phyloP scores from a whole-genome alignment of 1,140 invertebrate species.

The Drosophila sp. region DNA sequence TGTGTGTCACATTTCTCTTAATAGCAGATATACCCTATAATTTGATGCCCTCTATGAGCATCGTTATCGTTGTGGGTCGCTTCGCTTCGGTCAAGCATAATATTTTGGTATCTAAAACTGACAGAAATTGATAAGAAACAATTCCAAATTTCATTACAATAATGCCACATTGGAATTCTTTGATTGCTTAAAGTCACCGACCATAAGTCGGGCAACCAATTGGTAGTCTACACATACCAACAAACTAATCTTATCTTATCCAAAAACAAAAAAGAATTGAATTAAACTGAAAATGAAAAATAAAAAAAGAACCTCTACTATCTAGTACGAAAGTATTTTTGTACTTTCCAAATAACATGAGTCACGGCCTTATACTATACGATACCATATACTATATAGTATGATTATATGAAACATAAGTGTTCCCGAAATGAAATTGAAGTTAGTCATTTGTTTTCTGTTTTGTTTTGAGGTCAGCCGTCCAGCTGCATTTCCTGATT shows the following conservation, averaged over 20 bases:
- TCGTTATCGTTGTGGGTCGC: not conserved
- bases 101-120: not conserved
- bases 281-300: conserved; percentile 37
- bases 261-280: conserved; percentile 36
- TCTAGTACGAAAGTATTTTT: conserved; percentile 34
- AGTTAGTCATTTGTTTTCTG: conserved; percentile 33
- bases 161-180: not conserved
- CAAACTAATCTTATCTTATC: conserved; percentile 75
- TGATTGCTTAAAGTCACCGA: not conserved
- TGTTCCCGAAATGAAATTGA: conserved; percentile 1
- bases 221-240: conserved; percentile 2
- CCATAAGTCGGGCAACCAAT: not conserved
- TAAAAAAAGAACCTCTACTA: conserved; percentile 44
- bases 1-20: conserved; percentile 21
- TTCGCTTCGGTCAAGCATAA: not conserved
- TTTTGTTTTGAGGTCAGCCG: conserved; percentile 29
- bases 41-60: not conserved
- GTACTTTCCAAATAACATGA: conserved; percentile 15
- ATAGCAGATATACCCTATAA: not conserved
- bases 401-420: not conserved
- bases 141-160: not conserved
- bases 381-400: not conserved
- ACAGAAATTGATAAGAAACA: not conserved
- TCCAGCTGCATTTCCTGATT: conserved; percentile 1
- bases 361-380: conserved; percentile 31